phyloP scores from a whole-genome alignment of 2,113 vertebrate genomes.

The Pseudorectes ferrugineus region DNA sequence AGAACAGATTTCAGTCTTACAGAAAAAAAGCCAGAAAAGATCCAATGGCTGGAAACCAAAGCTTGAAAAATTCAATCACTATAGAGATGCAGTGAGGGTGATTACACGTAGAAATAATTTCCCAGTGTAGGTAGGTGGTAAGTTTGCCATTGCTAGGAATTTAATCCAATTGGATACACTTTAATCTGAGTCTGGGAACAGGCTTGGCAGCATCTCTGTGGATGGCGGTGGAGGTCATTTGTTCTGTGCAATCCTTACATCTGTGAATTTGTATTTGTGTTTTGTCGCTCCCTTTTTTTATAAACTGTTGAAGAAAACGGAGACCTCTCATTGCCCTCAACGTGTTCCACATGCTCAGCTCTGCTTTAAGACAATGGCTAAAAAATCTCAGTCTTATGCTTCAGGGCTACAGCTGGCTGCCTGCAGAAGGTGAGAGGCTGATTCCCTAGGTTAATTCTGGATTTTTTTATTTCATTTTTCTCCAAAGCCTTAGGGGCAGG shows the following conservation, averaged over 20 bases:
- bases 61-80: constrained; percentile 27
- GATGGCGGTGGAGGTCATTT: background rate
- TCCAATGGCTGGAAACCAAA: constrained; percentile 20
- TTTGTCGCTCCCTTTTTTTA: background rate
- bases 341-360: background rate
- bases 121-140: constrained; percentile 32
- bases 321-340: background rate
- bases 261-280: background rate
- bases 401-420: background rate
- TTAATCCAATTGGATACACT: constrained; percentile 44
- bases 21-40: background rate
- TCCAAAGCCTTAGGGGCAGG: background rate
- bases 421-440: background rate
- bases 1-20: background rate
- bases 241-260: background rate
- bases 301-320: background rate
- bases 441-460: background rate
- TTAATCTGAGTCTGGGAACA: constrained; percentile 16
- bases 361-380: background rate
- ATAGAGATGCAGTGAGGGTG: background rate
- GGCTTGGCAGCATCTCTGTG: background rate
- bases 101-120: constrained; percentile 29
- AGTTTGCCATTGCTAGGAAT: constrained; percentile 24
- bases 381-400: background rate
- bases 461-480: background rate